Base-by-base conservation (phyloP, 1,140 invertebrate genomes). In the Eupeodes corollae region DNA sequence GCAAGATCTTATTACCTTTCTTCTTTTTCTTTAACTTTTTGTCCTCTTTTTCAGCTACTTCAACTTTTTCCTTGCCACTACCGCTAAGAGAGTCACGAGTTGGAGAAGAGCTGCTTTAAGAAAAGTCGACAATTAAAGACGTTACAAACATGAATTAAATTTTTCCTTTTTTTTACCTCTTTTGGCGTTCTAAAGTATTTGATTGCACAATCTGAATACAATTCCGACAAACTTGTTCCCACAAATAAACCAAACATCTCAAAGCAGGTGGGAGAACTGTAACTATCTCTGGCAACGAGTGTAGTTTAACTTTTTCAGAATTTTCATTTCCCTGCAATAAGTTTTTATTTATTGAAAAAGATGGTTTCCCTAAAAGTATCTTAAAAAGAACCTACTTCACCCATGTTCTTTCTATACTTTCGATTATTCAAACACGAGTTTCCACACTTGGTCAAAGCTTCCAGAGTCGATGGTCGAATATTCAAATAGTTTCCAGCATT, bases 151-250 rank as follows among this genome's bases (percentile, higher is more conserved):
- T n/a, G n/a, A n/a, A n/a, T n/a, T n/a, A n/a, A n/a, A n/a, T n/a
- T n/a, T 26, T 26, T 26, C 21, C 8, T 26, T 26, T 26, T 26
- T 8, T 43, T 45, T 18, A 45, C 33, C 15, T 13, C 14, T 54
- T 55, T n/a, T 67, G 57, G 0, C 58, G 52, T n/a, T 67, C 61
- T 46, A 67, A 12, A 0, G 56, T 61, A 57, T 67, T 67, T 14
- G 61, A 54, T 31, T 67, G 65, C 8, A 67, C 63, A 10, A 68
- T 79, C 56, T 82, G 79, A 0, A 86, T 68, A 54, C 78, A 82
- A 56, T 76, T 80, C 10, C 71, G 65, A 37, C 81, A 83, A n/a
- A 95, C 70, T 51, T 91, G 84, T 60, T 94, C 90, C 92, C 91
- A 96, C 6, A 96, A 70, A 49, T 84, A 79, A 3, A 88, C 83